Base-by-base conservation (phyloP, 2,113 vertebrate genomes). In the western clawed frog (Xenopus tropicalis) region DNA sequence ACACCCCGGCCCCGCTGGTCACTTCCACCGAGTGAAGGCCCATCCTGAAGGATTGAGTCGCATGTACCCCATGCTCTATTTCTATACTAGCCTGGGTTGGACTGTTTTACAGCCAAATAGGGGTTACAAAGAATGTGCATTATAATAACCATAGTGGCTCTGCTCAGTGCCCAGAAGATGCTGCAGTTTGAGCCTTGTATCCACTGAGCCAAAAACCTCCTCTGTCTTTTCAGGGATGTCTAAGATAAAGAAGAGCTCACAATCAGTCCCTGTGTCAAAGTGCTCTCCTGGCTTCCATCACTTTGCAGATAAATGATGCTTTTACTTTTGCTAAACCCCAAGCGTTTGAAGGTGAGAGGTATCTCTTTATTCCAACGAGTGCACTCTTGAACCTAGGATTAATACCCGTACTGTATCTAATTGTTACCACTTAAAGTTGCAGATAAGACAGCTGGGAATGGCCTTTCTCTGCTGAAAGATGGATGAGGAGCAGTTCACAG, bases 341-440 rank as follows among this genome's bases (percentile, higher is more conserved):
- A 59, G 63, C 63, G 44, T 52, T 42, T 51, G 46, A 66, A 69
- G 51, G 72, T 69, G 58, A 75, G 69, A 75, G 66, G 46, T 25
- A 46, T 69, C 46, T 25, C 67, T 61, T 69, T 68, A 74, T 74
- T 54, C 57, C 59, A 62, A 58, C 44, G 59, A 75, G 58, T 75
- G 72, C 72, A 75, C 72, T 75, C 66, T 69, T 75, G 72, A 75
- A 75, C 72, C 66, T 75, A 75, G 29, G 46, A 14, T 63, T 59
- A 54, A 74, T 74, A 74, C 63, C 66, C 66, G 59, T 74, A 46
- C 51, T 57, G 61, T 65, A 72, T 64, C 61, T 61, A 25, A 52
- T 21, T 69, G 46, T 54, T 66, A 62, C 57, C 46, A 62, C 61
- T 69, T 75, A 61, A 48, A 75, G 46, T 46, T 61, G 11, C 29